A percentile compares a stretch with the other conserved stretches of the same genome.
Evolutionary conservation across 2,797 vertebrate species (phyloP).

Genomic region (Gymnopithys bicolor): DNA sequence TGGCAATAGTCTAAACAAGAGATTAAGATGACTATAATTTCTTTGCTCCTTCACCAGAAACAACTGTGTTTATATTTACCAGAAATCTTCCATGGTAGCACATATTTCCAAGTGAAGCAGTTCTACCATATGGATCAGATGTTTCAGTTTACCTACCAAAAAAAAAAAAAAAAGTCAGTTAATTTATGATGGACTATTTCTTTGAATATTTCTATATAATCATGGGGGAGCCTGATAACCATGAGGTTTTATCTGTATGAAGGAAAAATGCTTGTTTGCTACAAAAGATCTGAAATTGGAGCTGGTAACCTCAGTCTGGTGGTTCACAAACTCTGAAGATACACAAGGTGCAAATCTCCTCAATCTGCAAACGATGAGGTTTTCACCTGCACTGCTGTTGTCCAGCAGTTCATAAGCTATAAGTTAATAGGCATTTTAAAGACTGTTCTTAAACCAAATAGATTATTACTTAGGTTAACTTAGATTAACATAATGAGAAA

Average conservation of each 20-base stretch:
- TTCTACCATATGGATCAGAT: background rate
- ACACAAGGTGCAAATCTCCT: background rate
- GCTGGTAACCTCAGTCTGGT: background rate
- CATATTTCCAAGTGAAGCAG: background rate
- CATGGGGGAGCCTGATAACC: background rate
- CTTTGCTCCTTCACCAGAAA: slow-evolving; percentile 13
- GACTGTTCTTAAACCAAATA: background rate
- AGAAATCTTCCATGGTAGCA: background rate
- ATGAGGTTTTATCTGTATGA: background rate
- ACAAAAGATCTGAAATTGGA: background rate
- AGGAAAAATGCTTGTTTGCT: background rate
- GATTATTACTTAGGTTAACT: background rate
- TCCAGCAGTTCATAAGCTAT: background rate
- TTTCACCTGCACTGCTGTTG: background rate
- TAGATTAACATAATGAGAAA: background rate
- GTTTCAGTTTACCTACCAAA: background rate
- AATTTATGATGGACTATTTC: background rate
- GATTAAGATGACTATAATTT: background rate
- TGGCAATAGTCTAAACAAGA: slow-evolving; percentile 30
- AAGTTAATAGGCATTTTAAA: slow-evolving; percentile 34
- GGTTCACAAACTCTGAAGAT: background rate
- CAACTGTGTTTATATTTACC: background rate
- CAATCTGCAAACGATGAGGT: background rate
- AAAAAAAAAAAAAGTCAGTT: background rate
- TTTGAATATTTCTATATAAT: background rate